These are phyloP conservation scores for Helostoma temminkii DNA, from an alignment of 2,797 vertebrate genomes.

Conservation along the genomic window DNA sequence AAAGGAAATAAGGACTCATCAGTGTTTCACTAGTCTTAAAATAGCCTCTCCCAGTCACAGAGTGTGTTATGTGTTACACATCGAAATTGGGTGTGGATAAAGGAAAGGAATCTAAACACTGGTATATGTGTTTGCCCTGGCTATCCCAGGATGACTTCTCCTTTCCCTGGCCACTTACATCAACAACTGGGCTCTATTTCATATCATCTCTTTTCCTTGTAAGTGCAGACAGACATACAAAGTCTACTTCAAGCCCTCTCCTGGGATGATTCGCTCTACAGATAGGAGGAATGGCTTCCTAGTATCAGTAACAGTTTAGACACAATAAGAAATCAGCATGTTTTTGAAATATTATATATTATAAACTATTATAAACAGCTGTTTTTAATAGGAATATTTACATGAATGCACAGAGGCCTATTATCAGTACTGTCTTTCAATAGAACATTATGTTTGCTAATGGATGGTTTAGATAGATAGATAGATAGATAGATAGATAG, in stretches of 20 bases:
- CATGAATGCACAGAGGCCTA: no score
- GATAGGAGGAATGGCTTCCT: constrained; percentile 15
- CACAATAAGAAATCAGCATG: no score
- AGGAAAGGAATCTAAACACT: constrained; percentile 18
- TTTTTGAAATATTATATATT: no score
- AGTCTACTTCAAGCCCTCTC: constrained; percentile 29
- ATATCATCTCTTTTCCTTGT: background rate
- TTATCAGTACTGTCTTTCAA: no score
- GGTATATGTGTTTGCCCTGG: background rate
- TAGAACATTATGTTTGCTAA: no score
- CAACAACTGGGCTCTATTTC: constrained; percentile 10
- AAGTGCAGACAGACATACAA: constrained; percentile 21
- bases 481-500: no score
- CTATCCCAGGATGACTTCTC: constrained; percentile 12
- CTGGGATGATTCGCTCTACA: constrained; percentile 22
- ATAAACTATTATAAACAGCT: no score
- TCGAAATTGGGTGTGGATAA: constrained; percentile 52
- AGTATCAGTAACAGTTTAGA: no score
- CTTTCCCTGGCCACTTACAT: constrained; percentile 26
- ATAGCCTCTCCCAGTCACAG: constrained; percentile 31
- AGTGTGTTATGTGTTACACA: constrained; percentile 22
- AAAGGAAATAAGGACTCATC: constrained; percentile 74
- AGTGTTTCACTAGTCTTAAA: constrained; percentile 60
- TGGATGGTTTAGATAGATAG: no score
- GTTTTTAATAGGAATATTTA: no score